phyloP scores from a whole-genome alignment of 2,113 vertebrate genomes.

The Myiozetetes cayanensis region DNA sequence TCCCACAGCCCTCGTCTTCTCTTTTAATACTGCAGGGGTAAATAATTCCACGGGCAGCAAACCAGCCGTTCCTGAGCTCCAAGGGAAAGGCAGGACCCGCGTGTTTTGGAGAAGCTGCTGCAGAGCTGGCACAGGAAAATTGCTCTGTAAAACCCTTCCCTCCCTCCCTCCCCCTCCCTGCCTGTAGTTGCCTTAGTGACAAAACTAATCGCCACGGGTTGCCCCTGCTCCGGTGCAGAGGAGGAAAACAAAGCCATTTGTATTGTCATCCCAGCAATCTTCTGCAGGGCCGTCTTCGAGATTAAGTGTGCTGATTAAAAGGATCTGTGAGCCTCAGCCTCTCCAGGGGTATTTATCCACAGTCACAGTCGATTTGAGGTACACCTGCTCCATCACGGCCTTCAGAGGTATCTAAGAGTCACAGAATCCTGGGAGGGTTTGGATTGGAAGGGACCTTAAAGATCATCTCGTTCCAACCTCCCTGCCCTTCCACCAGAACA shows the following conservation, averaged over 20 bases:
- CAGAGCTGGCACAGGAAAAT: background rate
- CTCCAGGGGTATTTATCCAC: background rate
- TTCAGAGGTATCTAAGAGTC: background rate
- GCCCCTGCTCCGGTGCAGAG: background rate
- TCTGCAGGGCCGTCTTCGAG: background rate
- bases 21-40: background rate
- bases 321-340: background rate
- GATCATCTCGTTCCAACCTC: background rate
- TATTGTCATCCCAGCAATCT: background rate
- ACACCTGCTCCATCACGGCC: rapidly evolving
- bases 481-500: background rate
- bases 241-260: background rate
- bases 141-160: background rate
- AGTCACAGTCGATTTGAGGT: background rate
- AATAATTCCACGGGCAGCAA: background rate
- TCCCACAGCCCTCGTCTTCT: background rate
- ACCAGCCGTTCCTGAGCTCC: background rate
- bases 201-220: background rate
- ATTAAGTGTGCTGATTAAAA: background rate
- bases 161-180: background rate
- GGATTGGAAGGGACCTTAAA: background rate
- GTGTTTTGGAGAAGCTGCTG: background rate
- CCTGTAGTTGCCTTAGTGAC: constrained; percentile 60
- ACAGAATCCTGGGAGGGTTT: background rate
- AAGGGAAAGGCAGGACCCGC: background rate